Percentiles rank a stretch among this genome's conserved stretches.
These are phyloP conservation scores for Salvelinus namaycush DNA, from an alignment of 2,113 vertebrate species.

Conservation along the genomic window DNA sequence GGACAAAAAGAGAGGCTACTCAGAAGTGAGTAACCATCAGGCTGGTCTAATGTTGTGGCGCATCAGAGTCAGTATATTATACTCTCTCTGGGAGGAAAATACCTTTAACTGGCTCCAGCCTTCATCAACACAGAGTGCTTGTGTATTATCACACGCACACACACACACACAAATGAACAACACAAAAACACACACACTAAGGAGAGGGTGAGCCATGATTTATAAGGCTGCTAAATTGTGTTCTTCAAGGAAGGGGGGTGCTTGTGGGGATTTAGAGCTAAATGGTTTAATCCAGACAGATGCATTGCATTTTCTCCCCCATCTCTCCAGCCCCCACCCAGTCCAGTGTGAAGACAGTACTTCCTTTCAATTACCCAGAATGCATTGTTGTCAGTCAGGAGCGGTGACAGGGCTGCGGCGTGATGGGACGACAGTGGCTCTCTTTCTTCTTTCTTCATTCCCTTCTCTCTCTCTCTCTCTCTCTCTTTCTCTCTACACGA, in stretches of 20 bases:
- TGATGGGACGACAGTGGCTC: background rate
- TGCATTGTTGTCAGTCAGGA: too few relatives aligned
- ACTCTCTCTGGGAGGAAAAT: background rate
- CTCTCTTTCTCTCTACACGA: background rate
- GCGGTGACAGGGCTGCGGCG: too few relatives aligned
- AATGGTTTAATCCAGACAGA: conserved; percentile 1
- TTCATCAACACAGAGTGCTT: background rate
- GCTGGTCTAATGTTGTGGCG: background rate
- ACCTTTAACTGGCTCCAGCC: background rate
- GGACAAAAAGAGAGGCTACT: conserved; percentile 47
- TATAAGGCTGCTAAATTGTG: too few relatives aligned
- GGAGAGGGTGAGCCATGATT: background rate
- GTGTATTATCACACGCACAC: background rate
- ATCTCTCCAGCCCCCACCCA: background rate
- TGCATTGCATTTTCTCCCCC: conserved; percentile 9
- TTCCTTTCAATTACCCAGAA: too few relatives aligned
- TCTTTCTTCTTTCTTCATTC: background rate
- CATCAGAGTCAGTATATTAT: background rate
- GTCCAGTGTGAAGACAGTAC: background rate
- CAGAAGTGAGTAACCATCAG: conserved; percentile 32
- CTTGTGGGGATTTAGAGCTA: conserved; percentile 38
- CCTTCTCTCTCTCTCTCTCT: background rate
- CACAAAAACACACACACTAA: too few relatives aligned
- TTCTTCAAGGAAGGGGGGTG: too few relatives aligned
- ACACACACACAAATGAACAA: too few relatives aligned